phyloP scores from a whole-genome alignment of 2,797 vertebrate genomes.

The Manis javanica region DNA sequence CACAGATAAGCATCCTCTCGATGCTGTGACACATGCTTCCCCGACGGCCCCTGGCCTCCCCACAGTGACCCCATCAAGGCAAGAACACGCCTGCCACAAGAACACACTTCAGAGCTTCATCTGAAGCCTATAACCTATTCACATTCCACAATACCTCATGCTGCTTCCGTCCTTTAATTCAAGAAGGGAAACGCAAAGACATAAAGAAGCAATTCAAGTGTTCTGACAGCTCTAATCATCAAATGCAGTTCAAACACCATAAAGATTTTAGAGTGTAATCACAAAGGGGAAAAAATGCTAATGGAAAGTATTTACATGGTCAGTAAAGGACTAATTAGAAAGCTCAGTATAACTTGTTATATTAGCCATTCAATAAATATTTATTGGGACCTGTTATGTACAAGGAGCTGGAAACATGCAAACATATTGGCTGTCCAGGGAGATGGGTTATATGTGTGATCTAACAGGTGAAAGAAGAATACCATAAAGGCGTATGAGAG shows the following conservation, averaged over 20 bases:
- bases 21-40: too few species aligned
- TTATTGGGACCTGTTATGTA: constrained; percentile 4
- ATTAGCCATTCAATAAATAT: constrained; percentile 57
- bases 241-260: constrained; percentile 34
- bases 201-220: background rate
- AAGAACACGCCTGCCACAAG: background rate
- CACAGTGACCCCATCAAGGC: background rate
- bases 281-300: background rate
- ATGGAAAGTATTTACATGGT: constrained; percentile 45
- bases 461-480: constrained; percentile 13
- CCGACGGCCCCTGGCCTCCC: background rate
- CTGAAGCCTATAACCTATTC: constrained; percentile 19
- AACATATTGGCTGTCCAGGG: background rate
- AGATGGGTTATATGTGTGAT: background rate
- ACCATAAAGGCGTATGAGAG: background rate
- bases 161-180: background rate
- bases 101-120: background rate
- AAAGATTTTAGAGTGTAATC: constrained; percentile 46
- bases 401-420: constrained; percentile 1
- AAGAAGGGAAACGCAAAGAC: background rate
- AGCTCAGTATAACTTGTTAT: background rate
- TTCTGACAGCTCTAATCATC: background rate
- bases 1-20: background rate
- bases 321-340: constrained; percentile 67
- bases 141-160: background rate